Base-by-base conservation (phyloP, 1,140 invertebrate genomes). In the Drosophila varians region DNA sequence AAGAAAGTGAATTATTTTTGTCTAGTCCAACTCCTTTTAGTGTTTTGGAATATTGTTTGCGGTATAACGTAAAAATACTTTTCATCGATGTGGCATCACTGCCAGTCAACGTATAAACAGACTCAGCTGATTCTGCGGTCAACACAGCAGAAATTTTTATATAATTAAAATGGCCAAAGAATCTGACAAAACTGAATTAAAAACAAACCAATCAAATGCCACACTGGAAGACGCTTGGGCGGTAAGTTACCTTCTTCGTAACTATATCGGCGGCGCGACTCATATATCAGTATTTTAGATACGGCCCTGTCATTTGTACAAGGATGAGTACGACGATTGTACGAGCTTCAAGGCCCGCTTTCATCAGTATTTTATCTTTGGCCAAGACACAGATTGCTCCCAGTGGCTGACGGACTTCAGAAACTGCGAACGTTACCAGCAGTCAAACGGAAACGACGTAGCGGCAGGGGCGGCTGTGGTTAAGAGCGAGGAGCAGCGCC, bases 301-400 rank as follows among this genome's bases (percentile, higher is more conserved):
- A 36, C 92, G 95, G 76, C 93, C 95, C 7, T 97, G 96, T 92
- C 79, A 92, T 11, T 43, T 94, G 2, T 97, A 97, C 89, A 93
- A 95, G 72, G 95, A 95, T 55, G 96, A 97, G 92, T 96, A 95
- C 77, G 92, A 92, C 25, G 96, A 97, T 58, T 98, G 96, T 84
- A 94, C 80, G 55, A 94, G 95, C 70, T 92, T 96, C 9, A 94
- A 92, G 91, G 95, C 92, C 8, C 92, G 96, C 69, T 96, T 98
- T 89, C 94, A 98, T 90, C 97, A 98, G 90, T 96, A 97, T 84
- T 98, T 97, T 89, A 93, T 97, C 42, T 92, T 92, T 91, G 97
- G 97, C 3, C 91, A 96, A 79, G 89, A 90, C 1, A 36, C 93
- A 23, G 94, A 97, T 82, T 98, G 97, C 82, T 91, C 91, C 2